Evolutionary conservation across 1,140 invertebrate species (phyloP).

Genomic region (Alviniconcha marisindica): DNA sequence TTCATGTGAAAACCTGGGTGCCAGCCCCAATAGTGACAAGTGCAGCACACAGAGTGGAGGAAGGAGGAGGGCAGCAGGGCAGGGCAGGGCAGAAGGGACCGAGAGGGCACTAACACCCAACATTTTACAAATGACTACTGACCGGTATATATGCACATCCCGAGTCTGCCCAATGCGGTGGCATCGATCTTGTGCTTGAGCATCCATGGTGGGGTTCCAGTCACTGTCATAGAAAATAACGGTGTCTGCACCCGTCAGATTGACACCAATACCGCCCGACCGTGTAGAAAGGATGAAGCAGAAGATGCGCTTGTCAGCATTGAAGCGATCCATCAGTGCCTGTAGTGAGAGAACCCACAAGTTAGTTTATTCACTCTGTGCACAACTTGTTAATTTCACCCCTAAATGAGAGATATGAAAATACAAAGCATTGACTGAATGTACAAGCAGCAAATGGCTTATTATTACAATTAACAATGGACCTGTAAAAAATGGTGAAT

Average conservation of each 20-base stretch:
- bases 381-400: neutral
- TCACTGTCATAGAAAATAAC: slow-evolving; percentile 99
- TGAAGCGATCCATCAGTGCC: slow-evolving; percentile 98
- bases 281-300: slow-evolving; percentile 98
- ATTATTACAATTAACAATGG: too few relatives aligned
- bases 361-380: too few relatives aligned
- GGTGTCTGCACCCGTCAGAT: slow-evolving; percentile 99
- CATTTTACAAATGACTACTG: slow-evolving; percentile 40
- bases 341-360: slow-evolving; percentile 74
- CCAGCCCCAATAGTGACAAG: too few relatives aligned
- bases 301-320: slow-evolving; percentile 95
- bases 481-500: too few relatives aligned
- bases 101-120: too few relatives aligned
- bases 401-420: neutral
- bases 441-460: neutral
- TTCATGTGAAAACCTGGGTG: too few relatives aligned
- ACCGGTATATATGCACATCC: slow-evolving; percentile 99
- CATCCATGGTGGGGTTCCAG: slow-evolving; percentile 99
- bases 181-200: slow-evolving; percentile 97
- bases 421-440: too few relatives aligned
- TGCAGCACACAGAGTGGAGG: too few relatives aligned
- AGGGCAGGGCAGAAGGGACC: too few relatives aligned
- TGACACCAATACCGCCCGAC: slow-evolving; percentile 98
- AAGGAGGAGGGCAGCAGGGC: too few relatives aligned
- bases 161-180: slow-evolving; percentile 99